These are phyloP conservation scores for Eulithis prunata DNA, from an alignment of 2,888 invertebrate species.

Conservation along the genomic window DNA sequence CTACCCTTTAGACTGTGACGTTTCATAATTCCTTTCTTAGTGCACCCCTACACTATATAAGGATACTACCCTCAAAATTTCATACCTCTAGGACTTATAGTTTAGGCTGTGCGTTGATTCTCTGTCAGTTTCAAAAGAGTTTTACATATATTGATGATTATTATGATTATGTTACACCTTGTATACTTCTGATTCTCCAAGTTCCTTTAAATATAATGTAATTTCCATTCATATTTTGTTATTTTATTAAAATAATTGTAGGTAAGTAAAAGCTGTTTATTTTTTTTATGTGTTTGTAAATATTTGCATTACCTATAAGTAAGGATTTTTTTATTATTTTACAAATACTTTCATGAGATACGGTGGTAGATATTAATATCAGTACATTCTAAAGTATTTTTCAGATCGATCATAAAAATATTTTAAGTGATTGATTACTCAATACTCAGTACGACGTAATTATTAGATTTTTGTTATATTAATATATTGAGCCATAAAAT, in stretches of 20 bases:
- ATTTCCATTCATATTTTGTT: slow-evolving; percentile 5
- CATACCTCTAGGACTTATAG: no score
- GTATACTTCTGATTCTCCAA: slow-evolving; percentile 1
- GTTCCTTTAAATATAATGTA: slow-evolving; percentile 22
- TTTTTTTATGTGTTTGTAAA: slow-evolving; percentile 22
- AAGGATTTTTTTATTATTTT: slow-evolving; percentile 33
- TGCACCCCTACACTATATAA: no score
- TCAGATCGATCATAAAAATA: slow-evolving; percentile 48
- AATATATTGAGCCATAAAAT: slow-evolving; percentile 38
- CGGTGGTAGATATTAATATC: slow-evolving; percentile 50
- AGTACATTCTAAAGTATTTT: slow-evolving; percentile 50
- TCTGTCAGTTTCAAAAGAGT: no score
- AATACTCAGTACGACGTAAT: slow-evolving; percentile 38
- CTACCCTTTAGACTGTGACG: no score
- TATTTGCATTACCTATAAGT: slow-evolving; percentile 19
- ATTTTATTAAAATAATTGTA: slow-evolving; percentile 1
- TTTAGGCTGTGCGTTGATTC: no score
- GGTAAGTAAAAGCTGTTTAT: slow-evolving; percentile 18
- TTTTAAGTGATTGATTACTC: slow-evolving; percentile 44
- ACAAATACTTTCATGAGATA: slow-evolving; percentile 31
- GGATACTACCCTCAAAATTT: no score
- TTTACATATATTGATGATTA: no score
- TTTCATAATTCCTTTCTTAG: no score
- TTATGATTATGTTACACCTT: no score
- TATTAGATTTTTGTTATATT: slow-evolving; percentile 24